Conservation (phyloP, 1,140 invertebrate species). For the Neodiprion lecontei region DNA sequence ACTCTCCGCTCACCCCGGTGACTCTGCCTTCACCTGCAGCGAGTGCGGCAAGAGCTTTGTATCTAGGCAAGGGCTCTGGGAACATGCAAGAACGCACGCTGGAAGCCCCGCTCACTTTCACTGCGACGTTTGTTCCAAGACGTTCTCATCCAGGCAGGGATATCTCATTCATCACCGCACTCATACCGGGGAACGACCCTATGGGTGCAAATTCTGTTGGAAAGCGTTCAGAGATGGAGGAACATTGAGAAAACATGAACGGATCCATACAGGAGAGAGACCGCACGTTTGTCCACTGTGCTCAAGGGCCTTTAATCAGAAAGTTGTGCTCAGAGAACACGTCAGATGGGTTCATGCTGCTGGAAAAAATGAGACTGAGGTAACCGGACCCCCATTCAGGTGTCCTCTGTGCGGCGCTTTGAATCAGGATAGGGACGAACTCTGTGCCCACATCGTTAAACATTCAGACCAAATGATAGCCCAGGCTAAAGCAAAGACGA, state of each 20-base stretch:
- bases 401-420: constrained; percentile 57
- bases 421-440: constrained; percentile 59
- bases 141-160: constrained; percentile 70
- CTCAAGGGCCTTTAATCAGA: constrained; percentile 66
- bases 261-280: constrained; percentile 69
- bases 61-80: constrained; percentile 61
- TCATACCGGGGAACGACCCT: constrained; percentile 69
- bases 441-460: constrained; percentile 63
- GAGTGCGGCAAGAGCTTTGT: constrained; percentile 62
- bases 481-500: constrained; percentile 56
- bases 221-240: constrained; percentile 76
- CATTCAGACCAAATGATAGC: constrained; percentile 62
- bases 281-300: constrained; percentile 74
- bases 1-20: constrained; percentile 54
- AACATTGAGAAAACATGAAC: constrained; percentile 69
- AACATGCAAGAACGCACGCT: constrained; percentile 60
- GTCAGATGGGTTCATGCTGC: constrained; percentile 62
- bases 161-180: constrained; percentile 70
- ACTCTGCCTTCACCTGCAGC: constrained; percentile 58
- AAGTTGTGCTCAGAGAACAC: constrained; percentile 63
- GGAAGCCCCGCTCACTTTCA: constrained; percentile 59
- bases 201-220: constrained; percentile 79
- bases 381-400: constrained; percentile 44
- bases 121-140: constrained; percentile 67
- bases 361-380: constrained; percentile 49